Conservation (phyloP, 2,888 invertebrate species). For the Tholera decimalis region DNA sequence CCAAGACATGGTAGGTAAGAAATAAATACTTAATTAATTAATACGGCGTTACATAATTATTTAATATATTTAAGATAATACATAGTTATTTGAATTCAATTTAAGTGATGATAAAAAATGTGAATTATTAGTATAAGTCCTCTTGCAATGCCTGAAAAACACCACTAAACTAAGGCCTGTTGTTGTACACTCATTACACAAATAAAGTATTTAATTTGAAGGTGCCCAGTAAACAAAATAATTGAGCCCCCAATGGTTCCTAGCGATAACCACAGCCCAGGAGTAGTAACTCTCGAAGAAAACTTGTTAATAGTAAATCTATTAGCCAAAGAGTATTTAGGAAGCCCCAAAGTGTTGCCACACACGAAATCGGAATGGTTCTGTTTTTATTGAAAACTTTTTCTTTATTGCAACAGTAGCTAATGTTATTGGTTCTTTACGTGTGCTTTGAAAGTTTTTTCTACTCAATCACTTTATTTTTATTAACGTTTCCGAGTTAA, state of each 20-base stretch:
- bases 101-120: too few species aligned
- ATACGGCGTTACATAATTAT: too few species aligned
- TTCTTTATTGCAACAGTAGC: constrained; percentile 42
- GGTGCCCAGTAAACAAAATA: constrained; percentile 51
- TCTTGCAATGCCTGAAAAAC: too few species aligned
- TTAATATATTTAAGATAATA: too few species aligned
- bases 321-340: constrained; percentile 69
- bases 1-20: too few species aligned
- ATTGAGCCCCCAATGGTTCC: constrained; percentile 23
- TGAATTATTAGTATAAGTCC: too few species aligned
- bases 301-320: constrained; percentile 80
- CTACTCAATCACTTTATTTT: constrained; percentile 2
- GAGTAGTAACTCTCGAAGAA: constrained; percentile 51
- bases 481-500: constrained; percentile 11
- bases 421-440: constrained; percentile 44
- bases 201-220: too few species aligned
- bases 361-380: constrained; percentile 57
- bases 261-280: constrained; percentile 36
- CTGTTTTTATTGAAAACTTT: constrained; percentile 56
- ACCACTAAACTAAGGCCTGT: too few species aligned
- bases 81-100: too few species aligned
- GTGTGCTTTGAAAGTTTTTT: constrained; percentile 25
- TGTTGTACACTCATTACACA: too few species aligned
- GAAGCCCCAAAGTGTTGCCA: constrained; percentile 55
- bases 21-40: too few species aligned